These are phyloP conservation scores for Eleutherodactylus coqui DNA, from an alignment of 2,797 vertebrate genomes.

Conservation along the genomic window DNA sequence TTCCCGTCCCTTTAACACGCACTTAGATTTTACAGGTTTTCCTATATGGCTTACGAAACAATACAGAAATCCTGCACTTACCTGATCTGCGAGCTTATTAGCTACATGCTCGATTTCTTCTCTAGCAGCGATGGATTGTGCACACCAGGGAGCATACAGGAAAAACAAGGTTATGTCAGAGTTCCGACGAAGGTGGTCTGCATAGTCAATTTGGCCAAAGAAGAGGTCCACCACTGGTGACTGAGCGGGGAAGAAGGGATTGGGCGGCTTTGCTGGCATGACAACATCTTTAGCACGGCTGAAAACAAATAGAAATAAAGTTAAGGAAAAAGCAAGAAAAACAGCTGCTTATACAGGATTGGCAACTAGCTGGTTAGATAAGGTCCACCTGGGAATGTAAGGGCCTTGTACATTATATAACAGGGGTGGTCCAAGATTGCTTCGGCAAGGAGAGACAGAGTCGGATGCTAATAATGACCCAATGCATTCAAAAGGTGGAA, in stretches of 20 bases:
- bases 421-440: no score
- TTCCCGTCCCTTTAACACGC: no score
- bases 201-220: constrained; percentile 91
- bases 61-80: constrained; percentile 67
- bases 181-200: constrained; percentile 81
- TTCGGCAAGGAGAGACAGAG: no score
- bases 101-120: constrained; percentile 89
- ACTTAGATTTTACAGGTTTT: no score
- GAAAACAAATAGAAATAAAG: constrained; percentile 42
- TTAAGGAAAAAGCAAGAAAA: not conserved
- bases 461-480: no score
- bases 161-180: constrained; percentile 89
- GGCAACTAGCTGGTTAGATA: no score
- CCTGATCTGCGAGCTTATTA: constrained; percentile 87
- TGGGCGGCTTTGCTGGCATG: constrained; percentile 84
- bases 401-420: no score
- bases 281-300: constrained; percentile 93
- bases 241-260: constrained; percentile 87
- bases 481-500: no score
- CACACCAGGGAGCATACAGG: constrained; percentile 97
- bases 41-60: no score
- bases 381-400: no score
- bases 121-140: constrained; percentile 88
- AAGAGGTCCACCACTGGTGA: constrained; percentile 91
- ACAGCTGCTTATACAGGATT: no score